A percentile compares a stretch with the other conserved stretches of the same genome.
These are phyloP conservation scores for Loris lydekkerianus DNA, from an alignment of 2,797 vertebrate species.

Conservation along the genomic window DNA sequence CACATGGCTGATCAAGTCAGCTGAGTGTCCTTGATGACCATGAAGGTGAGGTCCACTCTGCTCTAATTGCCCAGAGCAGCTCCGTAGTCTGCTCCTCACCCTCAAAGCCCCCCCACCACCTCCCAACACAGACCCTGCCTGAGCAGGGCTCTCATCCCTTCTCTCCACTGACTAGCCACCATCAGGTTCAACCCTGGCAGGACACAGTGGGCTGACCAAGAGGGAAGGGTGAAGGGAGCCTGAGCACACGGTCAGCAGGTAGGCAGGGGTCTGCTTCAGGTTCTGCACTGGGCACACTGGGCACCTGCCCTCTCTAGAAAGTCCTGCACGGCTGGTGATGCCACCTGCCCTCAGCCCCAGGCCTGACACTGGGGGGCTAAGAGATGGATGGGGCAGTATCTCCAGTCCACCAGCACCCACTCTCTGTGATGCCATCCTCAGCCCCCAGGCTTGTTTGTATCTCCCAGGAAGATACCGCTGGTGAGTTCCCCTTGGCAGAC, in stretches of 20 bases:
- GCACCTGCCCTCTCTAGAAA: neutral
- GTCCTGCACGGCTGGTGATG: neutral
- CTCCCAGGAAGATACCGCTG: neutral
- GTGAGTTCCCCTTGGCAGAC: neutral
- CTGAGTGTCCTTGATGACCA: constrained; percentile 92
- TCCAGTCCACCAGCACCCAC: neutral
- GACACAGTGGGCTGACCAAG: neutral
- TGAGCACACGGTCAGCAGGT: neutral
- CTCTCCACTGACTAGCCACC: constrained; percentile 92
- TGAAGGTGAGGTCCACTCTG: constrained; percentile 89
- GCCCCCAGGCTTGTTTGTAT: too few relatives aligned
- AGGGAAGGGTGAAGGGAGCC: too few relatives aligned
- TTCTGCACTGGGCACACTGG: neutral
- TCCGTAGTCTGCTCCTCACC: too few relatives aligned
- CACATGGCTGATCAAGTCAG: constrained; percentile 95
- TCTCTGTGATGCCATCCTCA: neutral
- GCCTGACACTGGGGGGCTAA: neutral
- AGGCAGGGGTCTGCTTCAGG: neutral
- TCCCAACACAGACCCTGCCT: too few relatives aligned
- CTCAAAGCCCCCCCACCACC: too few relatives aligned
- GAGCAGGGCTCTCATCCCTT: too few relatives aligned
- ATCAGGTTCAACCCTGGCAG: constrained; percentile 96
- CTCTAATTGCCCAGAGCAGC: too few relatives aligned
- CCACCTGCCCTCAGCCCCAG: neutral
- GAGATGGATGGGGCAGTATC: neutral